Evolutionary conservation across 2,888 invertebrate species (phyloP).

Genomic region (Pedicia rivosa): DNA sequence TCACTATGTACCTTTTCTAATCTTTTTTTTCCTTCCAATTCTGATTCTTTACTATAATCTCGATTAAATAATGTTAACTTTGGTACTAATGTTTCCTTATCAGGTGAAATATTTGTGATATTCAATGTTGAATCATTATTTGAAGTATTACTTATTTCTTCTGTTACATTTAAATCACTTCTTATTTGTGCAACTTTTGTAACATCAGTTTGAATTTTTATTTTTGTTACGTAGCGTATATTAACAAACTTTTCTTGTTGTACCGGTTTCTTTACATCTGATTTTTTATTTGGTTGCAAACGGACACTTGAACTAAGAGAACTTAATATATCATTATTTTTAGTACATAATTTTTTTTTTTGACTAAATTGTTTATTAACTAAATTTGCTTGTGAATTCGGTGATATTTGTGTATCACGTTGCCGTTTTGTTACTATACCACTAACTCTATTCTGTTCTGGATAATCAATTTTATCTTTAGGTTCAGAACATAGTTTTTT

Average conservation of each 20-base stretch:
- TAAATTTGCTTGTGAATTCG: conserved; percentile 5
- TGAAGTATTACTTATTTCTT: no score
- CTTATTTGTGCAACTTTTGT: background rate
- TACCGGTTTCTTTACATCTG: background rate
- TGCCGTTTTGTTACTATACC: conserved; percentile 10
- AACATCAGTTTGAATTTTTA: background rate
- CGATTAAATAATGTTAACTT: conserved; percentile 27
- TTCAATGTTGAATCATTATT: no score
- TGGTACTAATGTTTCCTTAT: conserved; percentile 15
- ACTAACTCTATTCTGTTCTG: background rate
- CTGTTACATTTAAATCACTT: background rate
- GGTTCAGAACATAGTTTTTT: conserved; percentile 25
- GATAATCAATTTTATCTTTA: conserved; percentile 6
- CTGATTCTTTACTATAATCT: conserved; percentile 14
- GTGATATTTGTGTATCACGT: conserved; percentile 9
- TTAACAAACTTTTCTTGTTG: background rate
- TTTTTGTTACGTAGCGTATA: background rate
- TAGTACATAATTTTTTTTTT: conserved; percentile 20
- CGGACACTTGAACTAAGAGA: conserved; percentile 25
- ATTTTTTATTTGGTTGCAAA: conserved; percentile 10
- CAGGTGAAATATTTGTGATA: no score
- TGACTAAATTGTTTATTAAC: conserved; percentile 17
- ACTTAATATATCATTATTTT: conserved; percentile 26
- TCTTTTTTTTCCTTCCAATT: no score
- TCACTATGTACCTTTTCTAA: no score